Evolutionary conservation across 2,113 vertebrate genomes (phyloP).

Genomic region (Sceloporus tristichus): DNA sequence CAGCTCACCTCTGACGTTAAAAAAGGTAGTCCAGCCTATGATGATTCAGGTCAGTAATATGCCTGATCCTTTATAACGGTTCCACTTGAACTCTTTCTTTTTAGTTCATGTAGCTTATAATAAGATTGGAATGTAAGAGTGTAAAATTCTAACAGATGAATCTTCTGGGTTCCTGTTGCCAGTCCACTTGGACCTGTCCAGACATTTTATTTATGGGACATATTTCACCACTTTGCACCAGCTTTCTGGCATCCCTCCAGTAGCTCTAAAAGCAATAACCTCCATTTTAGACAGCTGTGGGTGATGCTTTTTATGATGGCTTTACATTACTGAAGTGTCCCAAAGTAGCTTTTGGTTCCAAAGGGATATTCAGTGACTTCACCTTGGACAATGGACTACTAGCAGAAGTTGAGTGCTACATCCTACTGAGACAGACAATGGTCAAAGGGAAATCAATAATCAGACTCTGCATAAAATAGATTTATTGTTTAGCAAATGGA

Average conservation of each 20-base stretch:
- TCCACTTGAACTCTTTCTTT: not conserved
- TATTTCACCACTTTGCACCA: not conserved
- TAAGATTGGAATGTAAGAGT: not conserved
- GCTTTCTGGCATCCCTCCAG: not conserved
- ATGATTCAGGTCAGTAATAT: not conserved
- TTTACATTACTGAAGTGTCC: not conserved
- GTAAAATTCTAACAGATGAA: not conserved
- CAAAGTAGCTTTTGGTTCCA: not conserved
- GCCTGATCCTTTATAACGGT: not conserved
- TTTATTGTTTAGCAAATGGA: constrained; percentile 55
- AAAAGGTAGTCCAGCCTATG: not conserved
- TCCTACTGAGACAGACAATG: constrained; percentile 52
- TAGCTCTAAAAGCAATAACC: not conserved
- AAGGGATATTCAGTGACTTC: not conserved
- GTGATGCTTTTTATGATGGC: not conserved
- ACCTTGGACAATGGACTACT: not conserved
- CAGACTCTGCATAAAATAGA: constrained; percentile 53
- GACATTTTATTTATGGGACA: not conserved
- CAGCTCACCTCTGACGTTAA: not conserved
- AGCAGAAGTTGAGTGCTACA: constrained; percentile 6
- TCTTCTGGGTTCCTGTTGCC: not conserved
- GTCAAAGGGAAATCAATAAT: constrained; percentile 59
- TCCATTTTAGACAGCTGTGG: constrained; percentile 1
- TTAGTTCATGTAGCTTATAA: not conserved
- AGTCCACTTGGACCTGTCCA: not conserved